These are phyloP conservation scores for Diarsia rubi DNA, from an alignment of 2,888 invertebrate species.

Conservation along the genomic window DNA sequence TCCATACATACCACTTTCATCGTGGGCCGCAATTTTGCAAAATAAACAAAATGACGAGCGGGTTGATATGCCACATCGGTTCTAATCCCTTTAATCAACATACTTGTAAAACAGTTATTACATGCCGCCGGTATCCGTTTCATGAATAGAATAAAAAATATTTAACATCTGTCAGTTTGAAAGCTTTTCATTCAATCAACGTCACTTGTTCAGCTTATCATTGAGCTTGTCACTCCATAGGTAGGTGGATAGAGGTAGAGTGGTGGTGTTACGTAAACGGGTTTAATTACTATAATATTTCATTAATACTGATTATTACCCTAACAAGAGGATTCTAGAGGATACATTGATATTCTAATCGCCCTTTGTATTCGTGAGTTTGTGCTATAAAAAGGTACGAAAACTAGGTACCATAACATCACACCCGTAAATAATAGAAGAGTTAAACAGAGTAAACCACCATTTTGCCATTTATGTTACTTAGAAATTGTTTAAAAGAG, in stretches of 20 bases:
- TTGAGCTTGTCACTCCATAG: not conserved
- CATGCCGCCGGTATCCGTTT: not conserved
- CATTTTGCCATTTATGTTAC: not conserved
- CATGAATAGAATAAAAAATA: not conserved
- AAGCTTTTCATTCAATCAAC: slow-evolving; percentile 58
- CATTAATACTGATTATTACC: slow-evolving; percentile 4
- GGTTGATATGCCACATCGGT: too few relatives aligned
- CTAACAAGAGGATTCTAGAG: slow-evolving; percentile 2
- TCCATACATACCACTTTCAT: too few relatives aligned
- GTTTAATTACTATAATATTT: slow-evolving; percentile 18
- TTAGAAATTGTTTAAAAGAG: not conserved
- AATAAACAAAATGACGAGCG: too few relatives aligned
- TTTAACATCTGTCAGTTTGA: slow-evolving; percentile 16
- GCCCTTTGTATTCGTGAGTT: not conserved
- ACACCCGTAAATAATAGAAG: not conserved
- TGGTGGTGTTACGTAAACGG: slow-evolving; percentile 5
- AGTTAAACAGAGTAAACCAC: not conserved
- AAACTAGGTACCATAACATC: not conserved
- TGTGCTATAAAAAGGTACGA: not conserved
- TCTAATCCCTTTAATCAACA: not conserved
- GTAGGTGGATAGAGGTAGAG: not conserved
- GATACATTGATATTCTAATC: not conserved
- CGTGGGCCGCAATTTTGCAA: too few relatives aligned
- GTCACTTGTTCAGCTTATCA: slow-evolving; percentile 49
- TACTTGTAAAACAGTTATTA: not conserved